A percentile compares a stretch with the other conserved stretches of the same genome.
Evolutionary conservation across 2,888 invertebrate species (phyloP).

Genomic region (Ptychoptera albimana): DNA sequence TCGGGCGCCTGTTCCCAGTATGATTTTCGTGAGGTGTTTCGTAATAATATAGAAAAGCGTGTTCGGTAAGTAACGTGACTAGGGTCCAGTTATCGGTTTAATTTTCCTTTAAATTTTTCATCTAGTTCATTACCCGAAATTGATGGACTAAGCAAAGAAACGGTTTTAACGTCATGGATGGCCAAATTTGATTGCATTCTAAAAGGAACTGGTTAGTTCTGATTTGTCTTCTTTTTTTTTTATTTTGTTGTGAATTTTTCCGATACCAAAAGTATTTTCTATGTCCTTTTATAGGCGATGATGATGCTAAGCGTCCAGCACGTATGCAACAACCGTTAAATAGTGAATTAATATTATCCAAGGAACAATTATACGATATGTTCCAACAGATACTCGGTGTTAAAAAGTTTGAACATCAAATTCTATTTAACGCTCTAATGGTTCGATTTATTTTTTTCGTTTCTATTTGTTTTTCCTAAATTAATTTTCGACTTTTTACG

Average conservation of each 20-base stretch:
- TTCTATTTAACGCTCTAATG: conserved; percentile 95
- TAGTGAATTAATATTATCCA: conserved; percentile 88
- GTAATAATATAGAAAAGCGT: conserved; percentile 96
- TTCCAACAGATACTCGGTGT: conserved; percentile 97
- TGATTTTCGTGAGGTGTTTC: conserved; percentile 96
- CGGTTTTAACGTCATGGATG: conserved; percentile 97
- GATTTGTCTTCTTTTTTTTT: too few relatives aligned
- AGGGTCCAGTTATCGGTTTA: too few relatives aligned
- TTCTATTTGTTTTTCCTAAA: neutral
- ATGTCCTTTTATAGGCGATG: conserved; percentile 51
- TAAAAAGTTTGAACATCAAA: conserved; percentile 99
- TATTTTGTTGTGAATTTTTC: neutral
- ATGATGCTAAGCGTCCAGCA: conserved; percentile 72
- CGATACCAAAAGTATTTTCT: neutral
- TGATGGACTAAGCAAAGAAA: conserved; percentile 97
- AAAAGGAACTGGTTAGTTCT: conserved; percentile 49
- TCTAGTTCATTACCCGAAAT: conserved; percentile 91
- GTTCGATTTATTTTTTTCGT: conserved; percentile 27
- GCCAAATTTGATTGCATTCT: conserved; percentile 98
- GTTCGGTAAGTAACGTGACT: conserved; percentile 47
- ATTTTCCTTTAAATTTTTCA: conserved; percentile 8
- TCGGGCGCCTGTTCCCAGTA: conserved; percentile 96
- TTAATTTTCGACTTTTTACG: neutral
- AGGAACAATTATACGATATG: conserved; percentile 99
- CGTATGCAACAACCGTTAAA: conserved; percentile 78